phyloP scores from a whole-genome alignment of 2,888 invertebrate species.

The Dromius quadrimaculatus region DNA sequence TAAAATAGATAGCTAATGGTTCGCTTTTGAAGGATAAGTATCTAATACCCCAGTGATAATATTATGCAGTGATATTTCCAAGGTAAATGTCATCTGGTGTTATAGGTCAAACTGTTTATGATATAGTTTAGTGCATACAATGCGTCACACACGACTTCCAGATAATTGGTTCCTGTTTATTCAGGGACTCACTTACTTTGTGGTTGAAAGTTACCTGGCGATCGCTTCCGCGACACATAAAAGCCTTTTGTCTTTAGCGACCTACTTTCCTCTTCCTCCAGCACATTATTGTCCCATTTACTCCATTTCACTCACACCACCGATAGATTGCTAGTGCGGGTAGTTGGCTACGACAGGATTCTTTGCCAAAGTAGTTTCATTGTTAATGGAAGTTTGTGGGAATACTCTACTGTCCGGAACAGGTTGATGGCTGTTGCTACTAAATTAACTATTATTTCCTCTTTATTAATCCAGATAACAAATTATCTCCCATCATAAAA shows the following conservation, averaged over 20 bases:
- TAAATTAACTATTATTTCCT: constrained; percentile 31
- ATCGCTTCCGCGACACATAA: constrained; percentile 44
- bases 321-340: constrained; percentile 17
- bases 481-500: too few species aligned
- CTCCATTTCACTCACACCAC: background rate
- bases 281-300: background rate
- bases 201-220: constrained; percentile 43
- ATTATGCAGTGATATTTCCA: background rate
- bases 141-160: constrained; percentile 43
- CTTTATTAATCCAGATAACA: too few species aligned
- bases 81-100: background rate
- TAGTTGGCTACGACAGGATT: constrained; percentile 26
- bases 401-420: constrained; percentile 21
- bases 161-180: constrained; percentile 60
- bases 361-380: constrained; percentile 24
- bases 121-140: constrained; percentile 3
- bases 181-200: constrained; percentile 49
- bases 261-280: constrained; percentile 12
- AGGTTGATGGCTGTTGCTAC: constrained; percentile 19
- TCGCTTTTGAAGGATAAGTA: too few species aligned
- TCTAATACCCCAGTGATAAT: too few species aligned
- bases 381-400: constrained; percentile 32
- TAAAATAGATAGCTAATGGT: too few species aligned
- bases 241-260: constrained; percentile 40
- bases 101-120: background rate